Conservation (phyloP, 2,888 invertebrate genomes). For the Operophtera brumata region DNA sequence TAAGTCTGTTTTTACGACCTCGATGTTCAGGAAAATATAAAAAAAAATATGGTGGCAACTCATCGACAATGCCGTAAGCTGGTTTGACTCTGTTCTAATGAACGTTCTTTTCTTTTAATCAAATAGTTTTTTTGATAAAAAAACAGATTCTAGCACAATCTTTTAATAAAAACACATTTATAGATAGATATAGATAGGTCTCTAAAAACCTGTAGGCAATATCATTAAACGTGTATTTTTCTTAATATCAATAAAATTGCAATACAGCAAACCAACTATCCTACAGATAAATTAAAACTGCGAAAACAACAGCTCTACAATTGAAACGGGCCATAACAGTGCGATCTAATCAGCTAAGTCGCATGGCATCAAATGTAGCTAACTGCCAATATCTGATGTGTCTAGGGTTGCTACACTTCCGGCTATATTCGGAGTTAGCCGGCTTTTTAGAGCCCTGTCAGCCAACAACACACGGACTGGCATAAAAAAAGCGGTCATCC, state of each 20-base stretch:
- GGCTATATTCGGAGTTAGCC: neutral
- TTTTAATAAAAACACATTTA: no score
- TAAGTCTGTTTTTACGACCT: no score
- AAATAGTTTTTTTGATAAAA: no score
- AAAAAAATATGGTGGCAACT: no score
- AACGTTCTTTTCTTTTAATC: no score
- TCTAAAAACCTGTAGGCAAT: no score
- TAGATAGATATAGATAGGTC: no score
- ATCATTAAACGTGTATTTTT: neutral
- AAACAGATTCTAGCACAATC: no score
- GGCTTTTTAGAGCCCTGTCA: neutral
- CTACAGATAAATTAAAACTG: conserved; percentile 12
- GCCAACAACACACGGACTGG: neutral
- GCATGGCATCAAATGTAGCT: conserved; percentile 67
- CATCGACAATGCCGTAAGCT: no score
- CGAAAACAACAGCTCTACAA: conserved; percentile 25
- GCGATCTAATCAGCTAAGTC: conserved; percentile 67
- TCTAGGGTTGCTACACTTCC: conserved; percentile 28
- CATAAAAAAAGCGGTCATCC: neutral
- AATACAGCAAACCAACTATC: conserved; percentile 10
- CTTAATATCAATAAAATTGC: conserved; percentile 14
- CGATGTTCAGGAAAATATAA: no score
- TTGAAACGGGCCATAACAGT: conserved; percentile 32
- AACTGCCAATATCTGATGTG: conserved; percentile 77
- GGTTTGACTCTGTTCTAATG: no score